Conservation (phyloP, 2,888 invertebrate species). For the Tigriopus californicus region DNA sequence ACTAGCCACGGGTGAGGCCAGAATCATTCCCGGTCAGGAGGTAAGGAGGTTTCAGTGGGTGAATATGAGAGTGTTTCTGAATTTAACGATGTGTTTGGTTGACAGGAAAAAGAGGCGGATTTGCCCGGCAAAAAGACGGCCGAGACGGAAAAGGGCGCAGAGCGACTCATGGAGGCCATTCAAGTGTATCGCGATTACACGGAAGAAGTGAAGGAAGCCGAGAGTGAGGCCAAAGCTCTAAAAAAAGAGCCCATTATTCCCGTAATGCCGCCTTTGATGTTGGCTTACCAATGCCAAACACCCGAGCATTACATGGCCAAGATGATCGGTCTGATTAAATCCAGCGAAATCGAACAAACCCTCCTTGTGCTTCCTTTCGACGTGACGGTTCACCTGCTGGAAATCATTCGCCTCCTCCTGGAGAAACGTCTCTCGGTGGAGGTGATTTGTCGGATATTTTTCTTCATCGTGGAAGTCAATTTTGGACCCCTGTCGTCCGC, state of each 20-base stretch:
- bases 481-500: slow-evolving; percentile 23
- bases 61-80: slow-evolving; percentile 20
- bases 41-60: slow-evolving; percentile 23
- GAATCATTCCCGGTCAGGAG: slow-evolving; percentile 20
- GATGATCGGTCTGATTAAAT: slow-evolving; percentile 53
- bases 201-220: slow-evolving; percentile 25
- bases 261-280: slow-evolving; percentile 56
- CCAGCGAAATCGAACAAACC: slow-evolving; percentile 80
- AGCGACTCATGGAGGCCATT: slow-evolving; percentile 74
- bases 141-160: slow-evolving; percentile 70
- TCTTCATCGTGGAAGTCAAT: slow-evolving; percentile 38
- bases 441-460: slow-evolving; percentile 49
- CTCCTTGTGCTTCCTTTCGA: slow-evolving; percentile 65
- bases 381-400: slow-evolving; percentile 55
- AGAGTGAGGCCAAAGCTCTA: slow-evolving; percentile 25
- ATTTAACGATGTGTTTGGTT: slow-evolving; percentile 17
- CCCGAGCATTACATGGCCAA: slow-evolving; percentile 61
- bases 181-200: slow-evolving; percentile 46
- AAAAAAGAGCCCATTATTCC: slow-evolving; percentile 31
- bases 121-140: slow-evolving; percentile 73
- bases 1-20: slow-evolving; percentile 47
- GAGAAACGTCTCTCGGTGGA: slow-evolving; percentile 49
- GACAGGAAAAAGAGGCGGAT: slow-evolving; percentile 49
- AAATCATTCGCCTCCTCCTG: slow-evolving; percentile 40
- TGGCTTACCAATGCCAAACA: slow-evolving; percentile 50